Base-by-base conservation (phyloP, 2,888 invertebrate genomes). In the Phyto melanocephala region DNA sequence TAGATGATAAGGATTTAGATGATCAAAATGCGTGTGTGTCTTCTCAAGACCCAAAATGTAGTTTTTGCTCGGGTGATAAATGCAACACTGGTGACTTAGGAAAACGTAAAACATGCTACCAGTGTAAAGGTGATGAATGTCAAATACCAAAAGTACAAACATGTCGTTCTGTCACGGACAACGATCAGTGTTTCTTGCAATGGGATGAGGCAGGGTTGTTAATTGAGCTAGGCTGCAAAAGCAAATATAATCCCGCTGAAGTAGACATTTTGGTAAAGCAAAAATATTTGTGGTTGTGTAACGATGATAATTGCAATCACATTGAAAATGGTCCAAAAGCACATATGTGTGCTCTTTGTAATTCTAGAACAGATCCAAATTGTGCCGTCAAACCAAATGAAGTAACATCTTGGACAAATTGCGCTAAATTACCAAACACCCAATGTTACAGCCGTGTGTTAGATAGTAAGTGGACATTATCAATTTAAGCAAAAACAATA, bases 1-100 rank as follows among this genome's bases (percentile, higher is more conserved):
- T 87, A 8, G 89, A 90, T 72, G 90, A 90, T 56, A 85, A 88
- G 71, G 87, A 89, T 10, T 52, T 79, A 7, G 88, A 87, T 68
- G 88, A 89, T 37, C 88, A 87, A 1, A 84, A 81, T 0, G 83
- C 47, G 0, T 90, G 90, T 74, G 63, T 47, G 0, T 79, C 70
- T 0, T 86, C 86, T 1, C 67, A 80, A 0, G 37, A 86, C 60
- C 40, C 52, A 0, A 83, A 85, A 6, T 90, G 90, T 67, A 84
- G 84, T 0, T 85, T 87, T 8, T 90, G 90, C 60, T 65, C 28
- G 1, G 67, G 24, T 0, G 58, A 35, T 2, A 79, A 78, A 0
- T 90, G 90, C 74, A 90, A 90, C 56, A 85, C 10, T 0, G 86
- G 81, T 4, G 77, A 84, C 1, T 22, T 90, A 20, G 90, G 89